phyloP scores from a whole-genome alignment of 1,140 invertebrate species.

The Pogonognathellus flavescens region DNA sequence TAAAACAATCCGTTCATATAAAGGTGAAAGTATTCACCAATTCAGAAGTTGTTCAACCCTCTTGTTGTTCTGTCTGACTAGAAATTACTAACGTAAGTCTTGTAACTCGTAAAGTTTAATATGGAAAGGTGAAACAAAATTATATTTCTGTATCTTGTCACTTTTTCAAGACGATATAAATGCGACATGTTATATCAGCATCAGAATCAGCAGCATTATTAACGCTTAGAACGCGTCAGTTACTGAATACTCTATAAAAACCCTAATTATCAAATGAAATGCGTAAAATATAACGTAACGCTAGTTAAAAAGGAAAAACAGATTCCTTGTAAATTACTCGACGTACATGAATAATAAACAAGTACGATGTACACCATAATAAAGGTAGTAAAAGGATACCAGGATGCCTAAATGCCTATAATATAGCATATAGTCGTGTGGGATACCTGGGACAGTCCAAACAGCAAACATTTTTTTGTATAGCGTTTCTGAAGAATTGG shows the following conservation, averaged over 20 bases:
- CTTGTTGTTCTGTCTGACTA: constrained; percentile 18
- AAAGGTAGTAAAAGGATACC: too few species aligned
- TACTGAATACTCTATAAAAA: too few species aligned
- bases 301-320: background rate
- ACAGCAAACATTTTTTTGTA: background rate
- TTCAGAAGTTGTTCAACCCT: constrained; percentile 49
- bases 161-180: too few species aligned
- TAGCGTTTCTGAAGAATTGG: constrained; percentile 35
- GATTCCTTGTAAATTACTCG: constrained; percentile 14
- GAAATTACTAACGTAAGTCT: constrained; percentile 1
- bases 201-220: too few species aligned
- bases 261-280: too few species aligned
- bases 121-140: too few species aligned
- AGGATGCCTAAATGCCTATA: background rate
- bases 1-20: constrained; percentile 35
- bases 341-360: background rate
- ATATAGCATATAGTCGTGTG: constrained; percentile 7
- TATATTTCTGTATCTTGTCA: too few species aligned
- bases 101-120: too few species aligned
- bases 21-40: constrained; percentile 34
- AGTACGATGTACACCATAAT: background rate
- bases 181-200: too few species aligned
- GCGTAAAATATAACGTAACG: too few species aligned
- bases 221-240: too few species aligned
- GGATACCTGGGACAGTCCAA: constrained; percentile 17